Evolutionary conservation across 2,888 invertebrate species (phyloP).

Genomic region (Geophilus truncorum): DNA sequence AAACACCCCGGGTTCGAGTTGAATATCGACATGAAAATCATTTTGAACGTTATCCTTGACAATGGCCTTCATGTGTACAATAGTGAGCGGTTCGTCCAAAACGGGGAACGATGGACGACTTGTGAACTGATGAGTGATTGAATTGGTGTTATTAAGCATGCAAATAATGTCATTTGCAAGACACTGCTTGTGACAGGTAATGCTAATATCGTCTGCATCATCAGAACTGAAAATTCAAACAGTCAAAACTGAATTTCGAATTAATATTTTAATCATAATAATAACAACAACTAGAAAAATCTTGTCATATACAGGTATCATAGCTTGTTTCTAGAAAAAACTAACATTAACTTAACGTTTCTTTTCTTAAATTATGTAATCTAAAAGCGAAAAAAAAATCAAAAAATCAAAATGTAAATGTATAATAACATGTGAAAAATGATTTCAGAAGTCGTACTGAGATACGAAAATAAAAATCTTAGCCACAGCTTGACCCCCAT

Average conservation of each 20-base stretch:
- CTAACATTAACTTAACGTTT: background rate
- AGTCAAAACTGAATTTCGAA: background rate
- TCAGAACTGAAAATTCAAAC: conserved; percentile 4
- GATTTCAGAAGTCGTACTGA: conserved; percentile 67
- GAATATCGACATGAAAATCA: background rate
- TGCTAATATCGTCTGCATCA: conserved; percentile 5
- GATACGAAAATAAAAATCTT: conserved; percentile 81
- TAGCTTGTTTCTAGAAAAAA: background rate
- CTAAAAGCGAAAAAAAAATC: background rate
- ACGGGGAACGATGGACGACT: background rate
- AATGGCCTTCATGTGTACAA: conserved; percentile 29
- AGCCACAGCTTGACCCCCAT: conserved; percentile 76
- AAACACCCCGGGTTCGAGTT: background rate
- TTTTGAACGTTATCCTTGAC: background rate
- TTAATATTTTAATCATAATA: background rate
- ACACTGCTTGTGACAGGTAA: conserved; percentile 28
- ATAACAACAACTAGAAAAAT: background rate
- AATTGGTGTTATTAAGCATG: conserved; percentile 28
- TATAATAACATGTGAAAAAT: background rate
- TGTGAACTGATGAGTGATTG: conserved; percentile 33
- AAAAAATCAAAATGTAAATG: no score
- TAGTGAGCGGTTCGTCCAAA: background rate
- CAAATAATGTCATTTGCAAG: background rate
- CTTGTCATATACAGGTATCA: background rate
- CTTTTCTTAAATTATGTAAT: background rate